Evolutionary conservation across 2,888 invertebrate genomes (phyloP), one percentile per base, ranked within the genome.

Genomic region (Anaspis maculata): DNA sequence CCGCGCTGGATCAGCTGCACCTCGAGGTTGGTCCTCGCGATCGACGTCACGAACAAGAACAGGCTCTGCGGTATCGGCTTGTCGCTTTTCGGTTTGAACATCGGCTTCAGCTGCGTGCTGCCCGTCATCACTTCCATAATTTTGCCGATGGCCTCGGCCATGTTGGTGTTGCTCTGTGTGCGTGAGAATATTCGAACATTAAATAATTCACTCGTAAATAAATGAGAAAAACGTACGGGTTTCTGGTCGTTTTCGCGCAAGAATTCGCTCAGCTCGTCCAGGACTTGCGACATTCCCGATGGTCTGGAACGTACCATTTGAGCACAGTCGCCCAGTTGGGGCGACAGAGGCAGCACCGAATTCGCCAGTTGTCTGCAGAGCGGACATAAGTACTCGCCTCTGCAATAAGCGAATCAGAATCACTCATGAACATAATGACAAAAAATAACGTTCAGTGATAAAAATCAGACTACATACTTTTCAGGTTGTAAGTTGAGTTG

Each of bases 71-170:
- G 75, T 49, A 77, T 76, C 3, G 75, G 71, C 41, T 69, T 69
- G 32, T 76, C 71, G 30, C 59, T 70, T 68, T 81, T 80, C 51
- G 80, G 79, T 56, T 81, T 79, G 54, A 81, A 82, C 58, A 85
- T 84, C 32, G 83, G 76, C 56, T 86, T 86, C 41, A 83, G 74
- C 58, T 84, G 83, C 3, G 92, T 90, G 45, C 83, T 82, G 55
- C 82, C 83, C 3, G 90, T 88, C 79, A 95, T 87, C 65, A 91
- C 90, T 57, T 91, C 90, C 89, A 94, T 92, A 14, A 88, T 83
- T 56, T 87, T 87, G 25, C 84, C 85, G 76, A 94, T 86, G 30
- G 91, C 90, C 59, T 89, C 85, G 1, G 85, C 80, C 42, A 92
- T 71, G 51, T 77, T 80, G 28, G 83, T 79, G 9, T 77, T 71